Conservation (phyloP, 2,888 invertebrate species). For the Heliconius aoede region DNA sequence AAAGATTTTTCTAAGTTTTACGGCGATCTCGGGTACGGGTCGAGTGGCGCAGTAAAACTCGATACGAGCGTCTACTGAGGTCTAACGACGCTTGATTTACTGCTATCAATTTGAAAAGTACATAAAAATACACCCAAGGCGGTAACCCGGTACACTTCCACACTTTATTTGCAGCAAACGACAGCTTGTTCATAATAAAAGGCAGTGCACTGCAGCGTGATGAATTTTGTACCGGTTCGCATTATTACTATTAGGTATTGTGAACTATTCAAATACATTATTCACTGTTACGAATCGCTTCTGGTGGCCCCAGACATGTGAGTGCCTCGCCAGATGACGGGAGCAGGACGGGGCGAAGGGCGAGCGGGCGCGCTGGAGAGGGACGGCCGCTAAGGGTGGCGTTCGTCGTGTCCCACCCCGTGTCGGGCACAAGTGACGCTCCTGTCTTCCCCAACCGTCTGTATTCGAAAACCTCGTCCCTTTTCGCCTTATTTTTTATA, state of each 20-base stretch:
- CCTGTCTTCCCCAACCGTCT: constrained; percentile 76
- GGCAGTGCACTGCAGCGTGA: constrained; percentile 33
- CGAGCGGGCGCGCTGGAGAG: constrained; percentile 56
- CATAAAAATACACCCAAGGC: constrained; percentile 73
- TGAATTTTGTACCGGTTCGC: constrained; percentile 42
- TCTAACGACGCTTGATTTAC: constrained; percentile 79
- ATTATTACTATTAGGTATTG: constrained; percentile 74
- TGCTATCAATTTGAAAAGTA: constrained; percentile 75
- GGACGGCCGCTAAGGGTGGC: constrained; percentile 71
- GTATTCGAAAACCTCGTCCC: constrained; percentile 72
- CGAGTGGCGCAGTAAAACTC: constrained; percentile 73
- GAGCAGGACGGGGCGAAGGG: constrained; percentile 57
- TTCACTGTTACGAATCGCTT: constrained; percentile 80
- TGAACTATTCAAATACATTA: constrained; percentile 74
- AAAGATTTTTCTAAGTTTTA: constrained; percentile 80
- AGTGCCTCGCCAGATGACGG: constrained; percentile 77
- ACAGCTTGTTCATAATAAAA: constrained; percentile 33
- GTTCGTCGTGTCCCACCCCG: constrained; percentile 77
- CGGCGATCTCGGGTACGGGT: constrained; percentile 70
- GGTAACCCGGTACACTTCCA: constrained; percentile 29
- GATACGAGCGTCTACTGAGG: constrained; percentile 71
- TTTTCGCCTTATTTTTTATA: constrained; percentile 59
- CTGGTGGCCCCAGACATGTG: constrained; percentile 74
- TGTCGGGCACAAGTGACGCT: constrained; percentile 77
- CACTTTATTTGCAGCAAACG: constrained; percentile 20